Conservation (phyloP, 2,113 vertebrate species). For the Petrocephalus zakoni region DNA sequence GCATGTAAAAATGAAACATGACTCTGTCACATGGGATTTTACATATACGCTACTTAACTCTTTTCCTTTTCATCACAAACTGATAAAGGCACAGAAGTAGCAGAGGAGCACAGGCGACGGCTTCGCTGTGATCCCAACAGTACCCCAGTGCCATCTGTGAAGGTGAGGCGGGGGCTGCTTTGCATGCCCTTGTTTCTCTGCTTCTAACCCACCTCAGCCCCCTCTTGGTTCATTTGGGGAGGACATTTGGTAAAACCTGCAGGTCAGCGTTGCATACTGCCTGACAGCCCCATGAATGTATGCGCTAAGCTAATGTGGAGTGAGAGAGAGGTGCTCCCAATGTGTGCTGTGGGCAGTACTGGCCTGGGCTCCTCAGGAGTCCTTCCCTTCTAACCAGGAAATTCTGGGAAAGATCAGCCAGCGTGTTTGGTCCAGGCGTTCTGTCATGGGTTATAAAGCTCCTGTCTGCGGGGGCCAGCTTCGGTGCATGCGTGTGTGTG, state of each 20-base stretch:
- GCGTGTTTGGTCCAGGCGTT: neutral
- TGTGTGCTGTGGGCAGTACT: neutral
- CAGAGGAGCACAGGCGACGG: neutral
- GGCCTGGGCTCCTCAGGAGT: neutral
- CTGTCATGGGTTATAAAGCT: neutral
- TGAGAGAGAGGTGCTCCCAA: neutral
- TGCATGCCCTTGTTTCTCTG: neutral
- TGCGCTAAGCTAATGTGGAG: neutral
- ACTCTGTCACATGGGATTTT: neutral
- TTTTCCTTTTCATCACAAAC: neutral
- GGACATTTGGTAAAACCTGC: neutral
- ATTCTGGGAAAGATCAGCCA: neutral
- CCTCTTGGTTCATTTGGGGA: neutral
- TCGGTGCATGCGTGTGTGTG: neutral
- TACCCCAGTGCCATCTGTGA: neutral
- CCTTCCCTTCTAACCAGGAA: neutral
- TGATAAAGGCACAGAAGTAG: neutral
- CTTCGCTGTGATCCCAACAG: neutral
- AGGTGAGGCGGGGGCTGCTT: neutral
- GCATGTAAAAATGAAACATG: neutral
- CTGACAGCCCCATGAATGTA: neutral
- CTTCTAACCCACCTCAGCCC: neutral
- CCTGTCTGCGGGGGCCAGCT: neutral
- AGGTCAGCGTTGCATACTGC: neutral
- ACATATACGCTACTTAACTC: neutral